These are phyloP conservation scores for Hormiphora californensis DNA, from an alignment of 37 sponge, comb jelly and placozoan species.

Conservation along the genomic window DNA sequence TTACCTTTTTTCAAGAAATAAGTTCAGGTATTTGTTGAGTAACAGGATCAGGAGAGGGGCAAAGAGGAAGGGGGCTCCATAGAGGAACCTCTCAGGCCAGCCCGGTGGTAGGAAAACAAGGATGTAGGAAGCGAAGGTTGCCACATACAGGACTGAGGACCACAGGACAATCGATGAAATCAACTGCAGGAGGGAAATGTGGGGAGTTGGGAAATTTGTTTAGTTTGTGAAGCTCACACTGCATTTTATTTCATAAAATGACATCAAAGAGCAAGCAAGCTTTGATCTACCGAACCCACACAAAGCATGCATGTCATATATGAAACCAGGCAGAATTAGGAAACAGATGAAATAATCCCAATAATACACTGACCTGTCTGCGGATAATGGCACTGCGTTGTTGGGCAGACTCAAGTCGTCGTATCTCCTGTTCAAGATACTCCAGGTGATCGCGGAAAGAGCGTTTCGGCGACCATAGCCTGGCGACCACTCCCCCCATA, in stretches of 20 bases:
- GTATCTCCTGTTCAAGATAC: constrained; percentile 8
- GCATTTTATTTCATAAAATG: no score
- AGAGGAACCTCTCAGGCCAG: neutral
- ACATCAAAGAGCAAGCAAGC: no score
- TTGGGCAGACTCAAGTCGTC: constrained; percentile 46
- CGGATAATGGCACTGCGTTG: constrained; percentile 45
- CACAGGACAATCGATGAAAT: constrained; percentile 49
- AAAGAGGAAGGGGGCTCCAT: constrained; percentile 16
- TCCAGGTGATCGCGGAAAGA: constrained; percentile 53
- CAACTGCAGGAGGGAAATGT: constrained; percentile 9
- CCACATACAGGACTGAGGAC: constrained; percentile 46
- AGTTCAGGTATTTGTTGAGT: constrained; percentile 24
- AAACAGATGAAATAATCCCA: no score
- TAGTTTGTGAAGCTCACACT: no score
- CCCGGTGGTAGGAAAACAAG: neutral
- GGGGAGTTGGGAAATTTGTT: neutral
- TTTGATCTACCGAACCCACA: no score
- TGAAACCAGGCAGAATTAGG: no score
- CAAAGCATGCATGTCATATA: no score
- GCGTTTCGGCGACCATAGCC: constrained; percentile 29
- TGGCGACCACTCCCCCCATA: constrained; percentile 46
- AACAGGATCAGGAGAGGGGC: constrained; percentile 17
- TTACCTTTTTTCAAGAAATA: neutral
- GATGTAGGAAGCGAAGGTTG: constrained; percentile 11
- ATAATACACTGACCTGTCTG: constrained; percentile 29